These are phyloP conservation scores for Leontocebus nigricollis DNA, from an alignment of 2,797 vertebrate species.

Conservation along the genomic window DNA sequence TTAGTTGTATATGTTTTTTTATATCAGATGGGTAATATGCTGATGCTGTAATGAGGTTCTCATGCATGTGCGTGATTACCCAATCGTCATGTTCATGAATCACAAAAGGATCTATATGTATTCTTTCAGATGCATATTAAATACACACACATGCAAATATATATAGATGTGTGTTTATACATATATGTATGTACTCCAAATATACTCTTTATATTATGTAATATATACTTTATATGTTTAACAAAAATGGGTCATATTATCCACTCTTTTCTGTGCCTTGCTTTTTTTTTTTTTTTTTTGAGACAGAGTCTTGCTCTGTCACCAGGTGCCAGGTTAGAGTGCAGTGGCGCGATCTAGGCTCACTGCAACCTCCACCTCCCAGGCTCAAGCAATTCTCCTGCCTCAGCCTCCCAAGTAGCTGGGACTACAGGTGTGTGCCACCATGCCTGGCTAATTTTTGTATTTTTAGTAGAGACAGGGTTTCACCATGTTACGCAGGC, in stretches of 20 bases:
- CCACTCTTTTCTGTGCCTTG: background rate
- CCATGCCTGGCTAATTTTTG: too few species aligned
- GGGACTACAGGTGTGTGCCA: too few species aligned
- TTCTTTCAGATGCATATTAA: background rate
- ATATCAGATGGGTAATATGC: background rate
- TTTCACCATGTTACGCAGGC: too few species aligned
- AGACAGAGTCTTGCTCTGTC: background rate
- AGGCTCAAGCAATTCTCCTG: too few species aligned
- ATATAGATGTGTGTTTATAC: background rate
- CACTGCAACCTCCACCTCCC: too few species aligned
- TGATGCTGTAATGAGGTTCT: background rate
- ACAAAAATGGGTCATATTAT: slow-evolving; percentile 4
- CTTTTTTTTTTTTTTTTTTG: background rate
- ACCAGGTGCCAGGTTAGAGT: background rate
- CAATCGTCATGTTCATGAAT: background rate
- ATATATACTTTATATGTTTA: background rate
- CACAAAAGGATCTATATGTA: background rate
- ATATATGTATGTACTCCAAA: background rate
- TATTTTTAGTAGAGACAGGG: too few species aligned
- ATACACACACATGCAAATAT: background rate
- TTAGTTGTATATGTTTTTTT: background rate
- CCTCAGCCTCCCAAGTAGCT: too few species aligned
- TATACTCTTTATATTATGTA: background rate
- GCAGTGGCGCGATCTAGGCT: background rate
- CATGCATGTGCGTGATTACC: background rate